phyloP scores from a whole-genome alignment of 2,888 invertebrate species.

The Drosophila tripunctata region DNA sequence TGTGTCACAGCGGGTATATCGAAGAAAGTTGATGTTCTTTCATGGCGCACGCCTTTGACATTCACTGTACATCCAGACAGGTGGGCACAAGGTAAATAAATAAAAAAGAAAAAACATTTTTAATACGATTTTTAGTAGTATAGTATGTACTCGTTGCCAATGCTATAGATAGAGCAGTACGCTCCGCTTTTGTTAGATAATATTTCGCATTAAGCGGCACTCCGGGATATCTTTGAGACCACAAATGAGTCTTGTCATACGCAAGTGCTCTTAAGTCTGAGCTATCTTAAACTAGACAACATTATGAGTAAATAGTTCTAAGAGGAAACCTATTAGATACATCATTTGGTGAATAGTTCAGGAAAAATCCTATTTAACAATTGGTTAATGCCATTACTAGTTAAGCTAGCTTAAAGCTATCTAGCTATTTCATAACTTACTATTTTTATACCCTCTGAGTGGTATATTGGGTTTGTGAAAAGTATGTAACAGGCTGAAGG shows the following conservation, averaged over 20 bases:
- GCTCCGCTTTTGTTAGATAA: slow-evolving; percentile 74
- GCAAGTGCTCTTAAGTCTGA: slow-evolving; percentile 24
- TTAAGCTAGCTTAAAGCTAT: too few species aligned
- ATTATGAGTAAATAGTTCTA: slow-evolving; percentile 1
- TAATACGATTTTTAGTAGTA: slow-evolving; percentile 42
- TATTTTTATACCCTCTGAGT: too few species aligned
- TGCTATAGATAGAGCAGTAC: slow-evolving; percentile 17
- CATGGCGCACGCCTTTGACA: slow-evolving; percentile 84
- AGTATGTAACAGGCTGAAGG: too few species aligned
- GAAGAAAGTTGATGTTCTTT: slow-evolving; percentile 84
- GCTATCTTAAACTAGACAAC: background rate
- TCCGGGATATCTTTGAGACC: slow-evolving; percentile 75
- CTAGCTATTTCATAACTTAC: too few species aligned
- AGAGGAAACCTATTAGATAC: too few species aligned
- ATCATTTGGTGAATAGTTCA: too few species aligned
- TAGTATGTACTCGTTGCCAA: slow-evolving; percentile 20
- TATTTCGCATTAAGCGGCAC: slow-evolving; percentile 78
- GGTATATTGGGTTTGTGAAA: too few species aligned
- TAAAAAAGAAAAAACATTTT: slow-evolving; percentile 43
- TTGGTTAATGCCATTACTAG: too few species aligned
- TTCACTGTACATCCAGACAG: slow-evolving; percentile 77
- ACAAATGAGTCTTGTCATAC: slow-evolving; percentile 72
- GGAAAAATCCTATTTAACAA: too few species aligned
- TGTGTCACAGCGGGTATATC: slow-evolving; percentile 85
- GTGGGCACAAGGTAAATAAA: slow-evolving; percentile 14